Evolutionary conservation across 64 coral and sea anemone species (phyloP).

Genomic region (Porites lutea): DNA sequence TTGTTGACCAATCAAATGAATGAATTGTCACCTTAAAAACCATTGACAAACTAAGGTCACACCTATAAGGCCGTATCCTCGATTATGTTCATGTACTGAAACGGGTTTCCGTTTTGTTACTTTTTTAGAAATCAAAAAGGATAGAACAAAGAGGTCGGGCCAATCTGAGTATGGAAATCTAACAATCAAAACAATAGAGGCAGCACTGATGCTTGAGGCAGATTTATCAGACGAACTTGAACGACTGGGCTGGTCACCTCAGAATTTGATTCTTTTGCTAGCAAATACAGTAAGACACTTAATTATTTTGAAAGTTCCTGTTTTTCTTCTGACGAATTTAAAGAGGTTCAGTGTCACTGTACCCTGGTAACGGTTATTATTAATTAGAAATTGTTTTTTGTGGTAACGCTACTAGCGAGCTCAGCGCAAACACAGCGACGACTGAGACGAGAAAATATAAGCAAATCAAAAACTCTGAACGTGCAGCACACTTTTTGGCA

Average conservation of each 20-base stretch:
- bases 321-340: not conserved
- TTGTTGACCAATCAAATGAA: too few species aligned
- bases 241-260: not conserved
- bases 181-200: not conserved
- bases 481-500: too few species aligned
- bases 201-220: not conserved
- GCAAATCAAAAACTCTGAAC: too few species aligned
- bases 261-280: not conserved
- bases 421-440: too few species aligned
- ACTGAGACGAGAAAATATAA: too few species aligned
- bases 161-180: not conserved
- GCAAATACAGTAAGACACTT: not conserved
- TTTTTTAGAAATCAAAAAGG: not conserved
- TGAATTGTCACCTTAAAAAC: too few species aligned
- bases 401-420: too few species aligned
- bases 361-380: too few species aligned
- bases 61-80: too few species aligned
- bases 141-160: not conserved
- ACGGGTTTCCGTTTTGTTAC: not conserved
- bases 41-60: too few species aligned
- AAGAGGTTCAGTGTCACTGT: not conserved
- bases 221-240: not conserved
- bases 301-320: not conserved
- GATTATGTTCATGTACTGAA: too few species aligned
- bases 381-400: too few species aligned